Conservation (phyloP, 2,797 vertebrate species). For the Morus bassanus region DNA sequence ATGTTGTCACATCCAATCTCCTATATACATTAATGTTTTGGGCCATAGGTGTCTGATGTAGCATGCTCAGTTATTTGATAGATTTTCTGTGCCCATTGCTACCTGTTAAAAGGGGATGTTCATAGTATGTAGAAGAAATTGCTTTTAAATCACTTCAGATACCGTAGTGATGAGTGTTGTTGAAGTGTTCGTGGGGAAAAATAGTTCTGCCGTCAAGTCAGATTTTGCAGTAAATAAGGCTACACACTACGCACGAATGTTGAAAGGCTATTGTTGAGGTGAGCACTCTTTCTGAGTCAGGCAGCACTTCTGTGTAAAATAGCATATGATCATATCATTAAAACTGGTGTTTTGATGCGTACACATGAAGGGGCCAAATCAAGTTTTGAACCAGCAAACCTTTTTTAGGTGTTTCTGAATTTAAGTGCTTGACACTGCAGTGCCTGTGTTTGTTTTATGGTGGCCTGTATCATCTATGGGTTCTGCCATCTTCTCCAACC, state of each 20-base stretch:
- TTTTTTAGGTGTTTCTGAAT: not conserved
- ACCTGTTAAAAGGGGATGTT: not conserved
- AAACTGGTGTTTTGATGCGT: not conserved
- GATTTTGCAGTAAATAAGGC: not conserved
- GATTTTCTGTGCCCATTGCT: not conserved
- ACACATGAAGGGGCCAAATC: not conserved
- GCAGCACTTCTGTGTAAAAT: not conserved
- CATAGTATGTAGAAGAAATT: not conserved
- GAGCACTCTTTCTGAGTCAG: not conserved
- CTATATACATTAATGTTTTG: not conserved
- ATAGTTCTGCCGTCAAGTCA: not conserved
- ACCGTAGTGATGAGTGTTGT: not conserved
- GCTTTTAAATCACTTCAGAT: not conserved
- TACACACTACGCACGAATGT: not conserved
- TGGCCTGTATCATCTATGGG: not conserved
- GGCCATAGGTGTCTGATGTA: not conserved
- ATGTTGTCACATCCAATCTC: not conserved
- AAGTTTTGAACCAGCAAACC: not conserved
- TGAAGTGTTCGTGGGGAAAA: not conserved
- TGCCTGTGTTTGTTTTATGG: not conserved
- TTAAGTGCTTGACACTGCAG: not conserved
- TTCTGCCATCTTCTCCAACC: not conserved
- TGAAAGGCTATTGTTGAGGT: not conserved
- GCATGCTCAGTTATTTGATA: not conserved
- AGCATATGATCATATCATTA: not conserved